phyloP scores from a whole-genome alignment of 2,113 vertebrate species.

The Nestor notabilis region DNA sequence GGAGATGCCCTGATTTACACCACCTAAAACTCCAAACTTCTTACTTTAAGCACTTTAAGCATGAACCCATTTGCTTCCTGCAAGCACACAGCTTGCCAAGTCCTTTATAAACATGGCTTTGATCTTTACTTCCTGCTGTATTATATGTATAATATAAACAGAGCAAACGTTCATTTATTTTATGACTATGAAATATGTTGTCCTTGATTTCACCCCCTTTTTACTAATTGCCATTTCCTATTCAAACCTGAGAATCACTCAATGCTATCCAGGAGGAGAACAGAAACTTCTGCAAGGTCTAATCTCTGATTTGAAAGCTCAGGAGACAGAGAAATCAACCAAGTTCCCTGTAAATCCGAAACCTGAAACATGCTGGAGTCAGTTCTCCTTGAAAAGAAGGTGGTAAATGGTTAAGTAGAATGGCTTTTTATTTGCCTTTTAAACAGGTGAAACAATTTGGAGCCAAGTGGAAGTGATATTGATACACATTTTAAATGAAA shows the following conservation, averaged over 20 bases:
- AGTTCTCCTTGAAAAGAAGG: not conserved
- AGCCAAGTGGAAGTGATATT: not conserved
- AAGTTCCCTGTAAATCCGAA: not conserved
- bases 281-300: not conserved
- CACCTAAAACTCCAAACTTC: not conserved
- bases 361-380: not conserved
- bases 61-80: not conserved
- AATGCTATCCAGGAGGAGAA: not conserved
- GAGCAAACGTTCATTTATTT: not conserved
- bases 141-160: not conserved
- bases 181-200: not conserved
- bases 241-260: not conserved
- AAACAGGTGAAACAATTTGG: not conserved
- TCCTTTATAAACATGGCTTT: conserved; percentile 20
- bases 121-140: conserved; percentile 28
- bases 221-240: conserved; percentile 15
- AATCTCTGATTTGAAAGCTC: not conserved
- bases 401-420: not conserved
- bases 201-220: not conserved
- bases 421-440: not conserved
- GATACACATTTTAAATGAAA: not conserved
- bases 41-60: not conserved
- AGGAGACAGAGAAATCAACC: not conserved
- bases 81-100: not conserved
- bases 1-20: not conserved